Evolutionary conservation across 2,888 invertebrate genomes (phyloP).

Genomic region (Perizoma affinitatum): DNA sequence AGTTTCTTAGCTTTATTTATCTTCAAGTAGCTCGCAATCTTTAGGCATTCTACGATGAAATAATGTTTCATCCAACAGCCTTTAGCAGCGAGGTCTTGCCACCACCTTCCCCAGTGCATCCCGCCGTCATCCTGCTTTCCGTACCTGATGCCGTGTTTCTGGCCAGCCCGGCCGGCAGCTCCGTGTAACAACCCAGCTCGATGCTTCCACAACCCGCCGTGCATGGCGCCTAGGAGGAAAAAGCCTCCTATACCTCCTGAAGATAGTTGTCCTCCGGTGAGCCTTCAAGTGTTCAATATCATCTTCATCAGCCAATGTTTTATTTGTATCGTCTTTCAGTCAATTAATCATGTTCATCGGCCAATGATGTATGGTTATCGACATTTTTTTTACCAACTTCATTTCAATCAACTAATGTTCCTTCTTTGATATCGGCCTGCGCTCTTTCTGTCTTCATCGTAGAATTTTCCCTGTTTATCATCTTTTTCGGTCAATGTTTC

Average conservation of each 20-base stretch:
- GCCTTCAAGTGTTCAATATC: constrained; percentile 1
- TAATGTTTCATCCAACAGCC: constrained; percentile 53
- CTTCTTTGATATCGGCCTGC: no score
- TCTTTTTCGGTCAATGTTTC: no score
- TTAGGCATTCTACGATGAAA: no score
- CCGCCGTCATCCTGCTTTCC: constrained; percentile 71
- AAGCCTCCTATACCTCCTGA: constrained; percentile 35
- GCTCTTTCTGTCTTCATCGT: no score
- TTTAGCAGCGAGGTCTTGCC: constrained; percentile 60
- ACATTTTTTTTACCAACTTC: no score
- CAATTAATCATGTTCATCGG: not conserved
- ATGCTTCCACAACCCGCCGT: constrained; percentile 77
- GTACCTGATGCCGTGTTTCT: constrained; percentile 74
- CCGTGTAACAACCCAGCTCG: constrained; percentile 63
- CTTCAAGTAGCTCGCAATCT: no score
- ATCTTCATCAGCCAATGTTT: not conserved
- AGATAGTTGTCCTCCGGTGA: constrained; percentile 54
- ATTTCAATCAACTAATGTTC: no score
- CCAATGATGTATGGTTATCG: no score
- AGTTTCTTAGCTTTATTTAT: no score
- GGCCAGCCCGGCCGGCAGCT: constrained; percentile 67
- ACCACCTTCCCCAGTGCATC: constrained; percentile 65
- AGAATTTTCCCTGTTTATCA: no score
- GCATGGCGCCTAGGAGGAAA: constrained; percentile 52
- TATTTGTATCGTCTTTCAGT: no score